These are phyloP conservation scores for Anoura caudifer DNA, from an alignment of 2,113 vertebrate genomes.

Conservation along the genomic window DNA sequence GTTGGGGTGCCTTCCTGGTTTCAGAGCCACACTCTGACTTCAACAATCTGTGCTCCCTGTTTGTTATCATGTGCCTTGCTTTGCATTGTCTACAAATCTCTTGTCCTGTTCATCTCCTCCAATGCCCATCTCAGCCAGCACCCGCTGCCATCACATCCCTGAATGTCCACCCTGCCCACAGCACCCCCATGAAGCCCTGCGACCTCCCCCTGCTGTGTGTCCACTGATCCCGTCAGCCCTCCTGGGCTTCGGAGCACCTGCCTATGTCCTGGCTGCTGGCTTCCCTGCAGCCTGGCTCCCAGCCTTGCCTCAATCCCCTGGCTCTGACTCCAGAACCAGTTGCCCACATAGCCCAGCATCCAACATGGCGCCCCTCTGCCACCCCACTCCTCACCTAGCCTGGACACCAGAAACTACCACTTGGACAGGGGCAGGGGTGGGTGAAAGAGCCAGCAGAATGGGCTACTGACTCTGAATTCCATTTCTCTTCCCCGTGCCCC, in stretches of 20 bases:
- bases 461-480: slow-evolving; percentile 74
- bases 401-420: not conserved
- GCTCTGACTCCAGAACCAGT: not conserved
- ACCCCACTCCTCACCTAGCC: not conserved
- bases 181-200: not conserved
- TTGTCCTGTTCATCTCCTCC: not conserved
- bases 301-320: not conserved
- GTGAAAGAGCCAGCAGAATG: not conserved
- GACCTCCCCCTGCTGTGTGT: not conserved
- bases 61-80: not conserved
- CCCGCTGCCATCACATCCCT: not conserved
- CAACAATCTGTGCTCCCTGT: not conserved
- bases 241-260: not conserved
- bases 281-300: not conserved
- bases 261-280: not conserved
- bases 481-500: slow-evolving; percentile 73
- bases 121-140: not conserved
- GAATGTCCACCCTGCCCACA: not conserved
- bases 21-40: not conserved
- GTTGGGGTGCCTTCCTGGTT: not conserved
- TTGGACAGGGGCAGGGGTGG: not conserved
- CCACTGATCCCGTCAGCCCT: not conserved
- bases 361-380: not conserved
- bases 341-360: not conserved
- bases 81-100: not conserved